Conservation (phyloP, 2,888 invertebrate genomes). For the Podabrus alpinus region DNA sequence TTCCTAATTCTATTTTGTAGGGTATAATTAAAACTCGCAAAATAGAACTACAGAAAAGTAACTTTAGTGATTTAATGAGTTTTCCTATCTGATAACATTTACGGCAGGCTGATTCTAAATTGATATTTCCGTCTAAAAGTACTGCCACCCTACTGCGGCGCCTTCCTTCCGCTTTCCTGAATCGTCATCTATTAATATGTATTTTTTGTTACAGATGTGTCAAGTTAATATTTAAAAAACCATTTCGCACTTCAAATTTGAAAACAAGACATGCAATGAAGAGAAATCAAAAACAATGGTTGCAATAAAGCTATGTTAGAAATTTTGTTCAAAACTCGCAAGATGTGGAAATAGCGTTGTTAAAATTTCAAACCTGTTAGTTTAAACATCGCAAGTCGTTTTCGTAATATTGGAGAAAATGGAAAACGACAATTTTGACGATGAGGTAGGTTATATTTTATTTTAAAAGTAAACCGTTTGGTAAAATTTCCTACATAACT, state of each 20-base stretch:
- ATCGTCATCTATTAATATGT: not conserved
- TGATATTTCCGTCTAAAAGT: not conserved
- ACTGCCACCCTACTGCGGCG: not conserved
- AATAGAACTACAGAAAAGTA: not conserved
- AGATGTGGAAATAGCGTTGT: not conserved
- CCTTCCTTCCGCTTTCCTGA: not conserved
- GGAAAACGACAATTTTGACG: slow-evolving; percentile 47
- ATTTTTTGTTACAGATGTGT: not conserved
- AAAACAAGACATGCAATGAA: not conserved
- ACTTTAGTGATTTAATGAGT: not conserved
- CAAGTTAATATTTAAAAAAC: not conserved
- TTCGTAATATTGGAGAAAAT: slow-evolving; percentile 9
- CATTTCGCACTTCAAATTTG: not conserved
- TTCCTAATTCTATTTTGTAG: not conserved
- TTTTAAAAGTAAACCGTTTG: not conserved
- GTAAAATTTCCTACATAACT: not conserved
- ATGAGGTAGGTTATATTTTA: slow-evolving; percentile 40
- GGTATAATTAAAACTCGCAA: not conserved
- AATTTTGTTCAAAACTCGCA: not conserved
- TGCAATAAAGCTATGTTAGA: not conserved
- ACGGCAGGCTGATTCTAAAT: not conserved
- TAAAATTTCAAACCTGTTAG: not conserved
- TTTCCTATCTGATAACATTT: not conserved
- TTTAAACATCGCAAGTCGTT: slow-evolving; percentile 1
- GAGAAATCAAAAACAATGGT: not conserved